Evolutionary conservation across 1,140 invertebrate genomes (phyloP), one percentile per base, ranked within the genome.

Genomic region (Drosophila malerkotliana): DNA sequence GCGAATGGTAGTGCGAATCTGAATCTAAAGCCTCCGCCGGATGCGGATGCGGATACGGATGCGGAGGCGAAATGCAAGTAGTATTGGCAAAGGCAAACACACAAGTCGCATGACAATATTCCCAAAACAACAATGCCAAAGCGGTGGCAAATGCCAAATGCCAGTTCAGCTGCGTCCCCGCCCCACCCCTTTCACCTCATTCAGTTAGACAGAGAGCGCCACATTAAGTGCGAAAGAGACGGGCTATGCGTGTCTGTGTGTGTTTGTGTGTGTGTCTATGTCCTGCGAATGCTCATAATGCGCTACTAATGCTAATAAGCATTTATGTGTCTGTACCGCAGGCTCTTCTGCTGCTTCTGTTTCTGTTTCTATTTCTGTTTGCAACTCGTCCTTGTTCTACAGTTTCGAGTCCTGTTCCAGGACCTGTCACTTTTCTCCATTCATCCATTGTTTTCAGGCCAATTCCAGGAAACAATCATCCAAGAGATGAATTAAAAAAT

Each of bases 261-360:
- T 55, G 28, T 32, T 8, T 34, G 53, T 6, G 32, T 37, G 49
- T 53, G 39, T 39, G 55, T 14, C 52, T 28, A 37, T 37, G 34
- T 77, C 64, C 63, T 61, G 32, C 48, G 72, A 85, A 73, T 85
- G 63, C 68, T 74, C 82, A 85, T 85, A 85, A 85, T 85, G 71
- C 77, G 62, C 69, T 74, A 34, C 81, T 60, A 85, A 85, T 80
- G 77, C 81, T 84, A 80, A 85, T 85, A 85, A 85, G 73, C 82
- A 85, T 74, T 80, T 72, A 80, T 81, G 74, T 67, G 53, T 68
- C 56, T 77, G 41, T 63, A 28, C 49, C 44, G 45, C 49, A 60
- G 34, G 57, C 44, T 56, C 18, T 48, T 44, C 24, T 26, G 1
- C 10, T 56, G 4, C 0, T 47, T 1, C 34, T 14, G 14, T 10